Conservation (phyloP, 2,888 invertebrate species). For the Zygaena filipendulae region DNA sequence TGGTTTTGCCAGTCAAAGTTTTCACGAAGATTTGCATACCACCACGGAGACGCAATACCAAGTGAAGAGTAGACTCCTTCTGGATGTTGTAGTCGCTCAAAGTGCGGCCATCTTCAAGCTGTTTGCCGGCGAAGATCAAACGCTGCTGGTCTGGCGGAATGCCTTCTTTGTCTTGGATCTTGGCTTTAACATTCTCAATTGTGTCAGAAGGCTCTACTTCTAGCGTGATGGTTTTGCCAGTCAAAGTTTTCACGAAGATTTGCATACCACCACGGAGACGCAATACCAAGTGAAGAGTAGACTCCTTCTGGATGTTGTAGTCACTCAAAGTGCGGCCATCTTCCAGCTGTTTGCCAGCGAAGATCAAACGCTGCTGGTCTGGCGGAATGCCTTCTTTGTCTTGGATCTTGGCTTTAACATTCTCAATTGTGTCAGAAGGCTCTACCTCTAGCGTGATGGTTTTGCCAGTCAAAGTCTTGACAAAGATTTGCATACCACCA, state of each 20-base stretch:
- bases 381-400: constrained; percentile 26
- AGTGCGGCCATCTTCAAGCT: constrained; percentile 24
- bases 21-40: constrained; percentile 90
- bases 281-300: constrained; percentile 12
- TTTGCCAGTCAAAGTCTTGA: too few species aligned
- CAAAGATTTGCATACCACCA: too few species aligned
- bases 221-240: constrained; percentile 29
- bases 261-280: constrained; percentile 7
- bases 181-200: constrained; percentile 26
- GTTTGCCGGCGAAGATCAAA: constrained; percentile 24
- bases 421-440: too few species aligned
- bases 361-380: too few species aligned
- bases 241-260: constrained; percentile 22
- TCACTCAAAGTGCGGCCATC: constrained; percentile 18
- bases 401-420: constrained; percentile 17
- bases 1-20: constrained; percentile 88
- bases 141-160: constrained; percentile 26
- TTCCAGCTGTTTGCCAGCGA: constrained; percentile 25
- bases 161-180: constrained; percentile 22
- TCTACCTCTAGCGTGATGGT: too few species aligned
- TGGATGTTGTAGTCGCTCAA: constrained; percentile 24
- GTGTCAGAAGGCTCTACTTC: constrained; percentile 27
- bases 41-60: constrained; percentile 22
- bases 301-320: constrained; percentile 18
- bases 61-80: constrained; percentile 24